Base-by-base conservation (phyloP, 1,140 invertebrate genomes). In the Pygmarrhopalites habei region DNA sequence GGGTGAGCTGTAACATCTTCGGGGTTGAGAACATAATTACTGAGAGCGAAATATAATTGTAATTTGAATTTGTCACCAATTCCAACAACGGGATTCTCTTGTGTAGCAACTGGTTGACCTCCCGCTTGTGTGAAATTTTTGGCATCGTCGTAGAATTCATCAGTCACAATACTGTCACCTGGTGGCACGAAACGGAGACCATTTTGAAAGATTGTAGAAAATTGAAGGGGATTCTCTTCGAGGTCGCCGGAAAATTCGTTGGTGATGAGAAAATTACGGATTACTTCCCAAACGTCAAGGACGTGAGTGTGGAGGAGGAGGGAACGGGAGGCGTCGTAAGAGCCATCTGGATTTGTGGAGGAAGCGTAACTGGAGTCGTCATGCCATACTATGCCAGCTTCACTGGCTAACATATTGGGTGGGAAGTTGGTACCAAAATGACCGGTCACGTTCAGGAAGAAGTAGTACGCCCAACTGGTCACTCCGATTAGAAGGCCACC, bases 1-100 rank as follows among this genome's bases (percentile, higher is more conserved):
- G 51, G 51, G 26, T 55, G 51, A 55, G 26, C 51, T 5, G 29
- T 10, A 32, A 55, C 51, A 32, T 55, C 51, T 14, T 55, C 29
- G 10, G 51, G 51, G 4, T 55, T 7, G 3, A 55, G 29, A 10
- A 32, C 29, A 17, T 10, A 55, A 29, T 21, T 17, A 32, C 25
- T 55, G 7, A 55, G 29, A 29, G 51, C 51, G 17, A 28, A 15
- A 32, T 28, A 55, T 15, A 55, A 21, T 32, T 29, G 14, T 7
- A 55, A 15, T 12, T 28, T 14, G 26, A 55, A 55, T 26, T 32
- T 55, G 26, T 55, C 14, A 5, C 7, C 15, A 21, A 28, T 12
- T 28, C 15, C 1, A 1, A n/a, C 21, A n/a, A 62, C 32, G 1
- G 60, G 60, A n/a, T 62, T 19, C 1, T 1, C 3, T 30, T 55